These are phyloP conservation scores for Zeuzera pyrina DNA, from an alignment of 2,888 invertebrate species.

Conservation along the genomic window DNA sequence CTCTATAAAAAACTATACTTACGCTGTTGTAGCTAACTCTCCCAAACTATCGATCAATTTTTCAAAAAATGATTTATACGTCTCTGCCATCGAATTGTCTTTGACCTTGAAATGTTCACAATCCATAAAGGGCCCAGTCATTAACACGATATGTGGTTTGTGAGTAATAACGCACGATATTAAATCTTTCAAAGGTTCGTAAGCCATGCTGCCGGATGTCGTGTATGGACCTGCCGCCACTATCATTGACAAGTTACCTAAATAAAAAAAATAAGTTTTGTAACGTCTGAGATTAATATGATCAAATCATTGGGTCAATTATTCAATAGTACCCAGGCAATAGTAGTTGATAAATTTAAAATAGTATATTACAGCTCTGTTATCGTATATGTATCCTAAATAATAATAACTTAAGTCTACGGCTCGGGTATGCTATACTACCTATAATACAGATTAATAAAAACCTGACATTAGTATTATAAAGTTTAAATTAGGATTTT, in stretches of 20 bases:
- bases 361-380: too few relatives aligned
- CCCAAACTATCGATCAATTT: conserved; percentile 77
- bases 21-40: conserved; percentile 73
- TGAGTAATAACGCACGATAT: conserved; percentile 76
- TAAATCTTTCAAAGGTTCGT: conserved; percentile 87
- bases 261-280: conserved; percentile 5
- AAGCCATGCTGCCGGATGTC: conserved; percentile 80
- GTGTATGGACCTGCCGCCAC: conserved; percentile 90
- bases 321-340: too few relatives aligned
- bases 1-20: too few relatives aligned
- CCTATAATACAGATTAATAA: too few relatives aligned
- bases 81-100: conserved; percentile 75
- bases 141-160: conserved; percentile 84
- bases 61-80: conserved; percentile 83
- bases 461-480: too few relatives aligned
- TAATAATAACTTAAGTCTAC: too few relatives aligned
- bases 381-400: too few relatives aligned
- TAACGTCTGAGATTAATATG: not conserved
- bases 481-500: too few relatives aligned
- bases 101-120: conserved; percentile 76
- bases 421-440: too few relatives aligned
- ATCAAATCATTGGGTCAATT: too few relatives aligned
- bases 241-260: conserved; percentile 76
- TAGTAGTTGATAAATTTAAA: too few relatives aligned
- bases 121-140: conserved; percentile 91